These are phyloP conservation scores for Tachysurus vachellii DNA, from an alignment of 2,113 vertebrate genomes.

Conservation along the genomic window DNA sequence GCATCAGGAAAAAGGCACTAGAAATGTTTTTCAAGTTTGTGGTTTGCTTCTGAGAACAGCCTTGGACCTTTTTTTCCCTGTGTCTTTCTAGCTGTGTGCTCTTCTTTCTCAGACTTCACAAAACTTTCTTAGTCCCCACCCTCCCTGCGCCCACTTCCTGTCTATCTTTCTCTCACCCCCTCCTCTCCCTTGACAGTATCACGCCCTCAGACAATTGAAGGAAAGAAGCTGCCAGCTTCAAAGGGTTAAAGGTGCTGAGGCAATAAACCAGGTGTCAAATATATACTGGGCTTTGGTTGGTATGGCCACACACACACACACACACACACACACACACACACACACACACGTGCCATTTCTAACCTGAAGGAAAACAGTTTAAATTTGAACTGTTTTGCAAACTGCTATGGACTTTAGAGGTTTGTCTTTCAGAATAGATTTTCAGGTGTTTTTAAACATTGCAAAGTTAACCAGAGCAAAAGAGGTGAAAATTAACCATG, in stretches of 20 bases:
- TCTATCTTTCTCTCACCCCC: conserved; percentile 9
- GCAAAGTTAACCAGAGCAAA: neutral
- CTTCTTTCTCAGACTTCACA: conserved; percentile 26
- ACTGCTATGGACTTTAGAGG: neutral
- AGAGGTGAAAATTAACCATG: neutral
- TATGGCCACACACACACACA: conserved; percentile 6
- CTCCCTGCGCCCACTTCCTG: conserved; percentile 45
- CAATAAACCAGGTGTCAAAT: conserved; percentile 18
- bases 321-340: too few species aligned
- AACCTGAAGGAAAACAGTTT: neutral
- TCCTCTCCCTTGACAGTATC: conserved; percentile 37
- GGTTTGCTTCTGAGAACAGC: conserved; percentile 25
- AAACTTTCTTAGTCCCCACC: conserved; percentile 43
- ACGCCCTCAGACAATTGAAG: conserved; percentile 45
- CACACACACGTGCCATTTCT: neutral
- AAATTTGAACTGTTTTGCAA: neutral
- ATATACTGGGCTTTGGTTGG: neutral
- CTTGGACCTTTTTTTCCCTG: conserved; percentile 19
- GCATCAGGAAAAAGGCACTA: conserved; percentile 15
- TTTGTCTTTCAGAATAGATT: neutral
- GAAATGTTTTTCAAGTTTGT: conserved; percentile 18
- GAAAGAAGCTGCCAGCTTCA: conserved; percentile 24
- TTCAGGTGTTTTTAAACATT: neutral
- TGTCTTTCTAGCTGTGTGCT: conserved; percentile 13
- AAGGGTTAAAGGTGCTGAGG: conserved; percentile 18